These are phyloP conservation scores for Panthera leo DNA, from an alignment of 2,113 vertebrate genomes.

Conservation along the genomic window DNA sequence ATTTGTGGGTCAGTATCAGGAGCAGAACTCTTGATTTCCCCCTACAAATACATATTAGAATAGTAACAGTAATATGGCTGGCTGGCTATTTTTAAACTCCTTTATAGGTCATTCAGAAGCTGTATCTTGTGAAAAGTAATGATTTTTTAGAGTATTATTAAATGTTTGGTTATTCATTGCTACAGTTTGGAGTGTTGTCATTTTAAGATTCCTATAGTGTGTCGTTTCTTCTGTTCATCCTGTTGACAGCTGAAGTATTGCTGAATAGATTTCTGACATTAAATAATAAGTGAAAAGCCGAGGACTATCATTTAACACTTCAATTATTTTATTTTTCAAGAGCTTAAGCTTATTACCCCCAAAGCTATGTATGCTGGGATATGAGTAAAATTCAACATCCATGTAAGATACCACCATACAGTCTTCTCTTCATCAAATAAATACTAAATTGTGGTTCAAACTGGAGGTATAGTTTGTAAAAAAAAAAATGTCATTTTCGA, in stretches of 20 bases:
- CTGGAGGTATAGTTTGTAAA: background rate
- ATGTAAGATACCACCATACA: background rate
- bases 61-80: background rate
- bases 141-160: background rate
- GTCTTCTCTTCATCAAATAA: constrained; percentile 1
- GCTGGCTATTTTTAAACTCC: background rate
- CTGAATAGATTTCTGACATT: background rate
- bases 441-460: background rate
- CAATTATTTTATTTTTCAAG: constrained; percentile 5
- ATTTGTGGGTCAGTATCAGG: background rate
- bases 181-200: background rate
- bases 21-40: background rate
- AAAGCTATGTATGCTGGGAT: background rate
- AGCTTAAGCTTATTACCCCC: background rate
- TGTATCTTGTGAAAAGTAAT: background rate
- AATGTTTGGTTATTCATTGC: background rate
- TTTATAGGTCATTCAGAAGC: background rate
- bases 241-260: background rate
- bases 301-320: background rate
- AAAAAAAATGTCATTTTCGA: constrained; percentile 24
- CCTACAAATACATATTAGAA: background rate
- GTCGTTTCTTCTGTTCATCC: background rate
- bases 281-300: background rate
- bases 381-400: background rate
- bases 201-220: background rate